Conservation (phyloP, 2,888 invertebrate genomes). For the Chloroclysta siterata region DNA sequence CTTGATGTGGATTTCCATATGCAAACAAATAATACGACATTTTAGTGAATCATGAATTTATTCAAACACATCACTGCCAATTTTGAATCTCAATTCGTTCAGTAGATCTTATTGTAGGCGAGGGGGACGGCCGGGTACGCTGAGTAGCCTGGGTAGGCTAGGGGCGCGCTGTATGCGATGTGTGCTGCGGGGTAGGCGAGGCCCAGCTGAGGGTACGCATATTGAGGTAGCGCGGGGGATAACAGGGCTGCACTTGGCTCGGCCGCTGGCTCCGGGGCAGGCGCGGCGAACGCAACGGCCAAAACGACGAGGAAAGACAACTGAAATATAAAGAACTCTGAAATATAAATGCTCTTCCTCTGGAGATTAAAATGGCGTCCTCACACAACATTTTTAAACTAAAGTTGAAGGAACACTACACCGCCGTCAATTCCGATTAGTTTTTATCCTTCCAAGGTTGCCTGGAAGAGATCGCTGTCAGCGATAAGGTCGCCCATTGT, state of each 20-base stretch:
- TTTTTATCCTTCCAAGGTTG: no score
- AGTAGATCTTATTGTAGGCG: slow-evolving; percentile 55
- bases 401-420: no score
- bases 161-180: slow-evolving; percentile 39
- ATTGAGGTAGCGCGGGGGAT: slow-evolving; percentile 39
- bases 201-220: slow-evolving; percentile 43
- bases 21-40: neutral
- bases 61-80: slow-evolving; percentile 19
- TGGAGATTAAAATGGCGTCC: no score
- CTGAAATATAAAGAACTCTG: slow-evolving; percentile 44
- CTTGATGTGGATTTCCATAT: no score
- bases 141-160: slow-evolving; percentile 37
- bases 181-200: slow-evolving; percentile 43
- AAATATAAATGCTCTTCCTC: no score
- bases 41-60: slow-evolving; percentile 10
- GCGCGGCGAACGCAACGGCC: slow-evolving; percentile 56
- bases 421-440: no score
- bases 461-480: no score
- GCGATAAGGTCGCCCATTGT: no score
- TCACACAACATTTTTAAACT: no score
- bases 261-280: slow-evolving; percentile 53
- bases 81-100: slow-evolving; percentile 25
- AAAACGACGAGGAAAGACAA: slow-evolving; percentile 51
- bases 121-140: slow-evolving; percentile 47
- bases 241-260: slow-evolving; percentile 38